Evolutionary conservation across 2,888 invertebrate species (phyloP), one percentile per base, ranked within the genome.

Genomic region (Cryptocephalus primarius): DNA sequence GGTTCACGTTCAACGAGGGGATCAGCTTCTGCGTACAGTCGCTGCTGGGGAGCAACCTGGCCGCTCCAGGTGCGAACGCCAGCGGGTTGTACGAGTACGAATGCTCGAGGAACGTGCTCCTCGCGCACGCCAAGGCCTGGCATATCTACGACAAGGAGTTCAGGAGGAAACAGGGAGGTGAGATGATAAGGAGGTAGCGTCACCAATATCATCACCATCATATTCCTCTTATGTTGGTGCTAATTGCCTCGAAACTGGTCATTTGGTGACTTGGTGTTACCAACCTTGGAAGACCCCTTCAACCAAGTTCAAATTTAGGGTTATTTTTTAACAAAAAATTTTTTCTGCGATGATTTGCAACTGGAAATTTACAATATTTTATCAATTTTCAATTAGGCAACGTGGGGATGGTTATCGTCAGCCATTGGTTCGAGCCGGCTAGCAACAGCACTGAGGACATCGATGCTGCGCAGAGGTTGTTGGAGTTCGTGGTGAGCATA

Each of bases 321-420:
- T n/a, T n/a, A n/a, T n/a, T n/a, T n/a, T n/a, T n/a, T n/a, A n/a
- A n/a, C n/a, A n/a, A n/a, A n/a, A n/a, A n/a, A n/a, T n/a, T n/a
- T n/a, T n/a, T n/a, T n/a, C n/a, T n/a, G n/a, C n/a, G n/a, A n/a
- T n/a, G n/a, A n/a, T n/a, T n/a, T n/a, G n/a, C n/a, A n/a, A n/a
- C n/a, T n/a, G n/a, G n/a, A n/a, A n/a, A n/a, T n/a, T n/a, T n/a
- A n/a, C n/a, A n/a, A n/a, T n/a, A n/a, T n/a, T n/a, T n/a, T n/a
- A n/a, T n/a, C n/a, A n/a, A n/a, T n/a, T n/a, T 22, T 22, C 2
- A 22, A 22, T 22, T 59, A 78, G 80, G 80, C 31, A 72, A 67
- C 64, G 65, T 81, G 45, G 78, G 79, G n/a, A 74, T 82, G 33
- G 75, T 75, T 0, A 58, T 79, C n/a, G 74, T 76, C 53, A 67